Evolutionary conservation across 2,797 vertebrate genomes (phyloP).

Genomic region (Acridotheres tristis): DNA sequence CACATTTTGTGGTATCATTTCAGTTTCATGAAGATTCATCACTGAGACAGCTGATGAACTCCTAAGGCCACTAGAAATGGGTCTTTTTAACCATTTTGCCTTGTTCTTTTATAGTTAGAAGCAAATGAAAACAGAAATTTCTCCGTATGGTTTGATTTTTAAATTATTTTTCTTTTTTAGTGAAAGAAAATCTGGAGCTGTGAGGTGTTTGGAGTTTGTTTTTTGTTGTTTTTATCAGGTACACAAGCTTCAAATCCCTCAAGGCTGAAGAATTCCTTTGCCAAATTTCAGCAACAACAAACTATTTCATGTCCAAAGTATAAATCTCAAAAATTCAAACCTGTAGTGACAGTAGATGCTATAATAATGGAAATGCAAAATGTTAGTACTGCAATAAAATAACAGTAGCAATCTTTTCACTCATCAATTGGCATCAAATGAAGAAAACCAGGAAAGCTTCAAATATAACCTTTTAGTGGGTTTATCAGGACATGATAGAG

Average conservation of each 20-base stretch:
- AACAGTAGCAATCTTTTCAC: neutral
- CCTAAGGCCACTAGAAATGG: neutral
- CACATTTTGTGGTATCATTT: neutral
- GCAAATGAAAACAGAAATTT: neutral
- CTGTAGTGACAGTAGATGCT: neutral
- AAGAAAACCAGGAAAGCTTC: neutral
- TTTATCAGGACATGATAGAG: neutral
- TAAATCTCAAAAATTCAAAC: neutral
- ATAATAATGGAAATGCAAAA: neutral
- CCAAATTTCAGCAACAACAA: neutral
- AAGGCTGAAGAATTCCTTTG: neutral
- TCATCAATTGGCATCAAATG: neutral
- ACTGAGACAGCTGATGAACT: neutral
- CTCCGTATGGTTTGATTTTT: neutral
- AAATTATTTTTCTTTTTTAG: neutral
- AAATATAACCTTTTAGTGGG: neutral
- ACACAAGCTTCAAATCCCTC: neutral
- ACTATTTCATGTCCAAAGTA: neutral
- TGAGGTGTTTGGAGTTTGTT: neutral
- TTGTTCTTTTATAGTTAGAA: neutral
- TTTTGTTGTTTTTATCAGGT: neutral
- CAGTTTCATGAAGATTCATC: neutral
- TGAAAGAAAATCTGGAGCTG: neutral
- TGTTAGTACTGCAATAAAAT: neutral
- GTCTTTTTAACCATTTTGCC: neutral